Conservation (phyloP, 2,888 invertebrate genomes). For the Mythimna vitellina region DNA sequence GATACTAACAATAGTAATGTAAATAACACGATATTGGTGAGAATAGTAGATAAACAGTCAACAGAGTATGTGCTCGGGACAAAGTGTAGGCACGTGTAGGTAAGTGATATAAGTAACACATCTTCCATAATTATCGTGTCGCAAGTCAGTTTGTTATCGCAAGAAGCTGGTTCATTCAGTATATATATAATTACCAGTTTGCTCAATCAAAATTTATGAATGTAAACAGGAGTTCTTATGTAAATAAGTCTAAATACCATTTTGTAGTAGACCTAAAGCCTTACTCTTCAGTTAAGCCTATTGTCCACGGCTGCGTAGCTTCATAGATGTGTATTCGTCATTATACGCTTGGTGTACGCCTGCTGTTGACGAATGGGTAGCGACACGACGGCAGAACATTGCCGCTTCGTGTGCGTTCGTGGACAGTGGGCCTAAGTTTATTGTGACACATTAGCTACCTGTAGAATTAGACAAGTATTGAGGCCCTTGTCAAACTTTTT, state of each 20-base stretch:
- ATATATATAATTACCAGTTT: not conserved
- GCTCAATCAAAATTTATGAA: constrained; percentile 28
- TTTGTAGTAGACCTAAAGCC: not conserved
- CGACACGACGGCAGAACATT: too few relatives aligned
- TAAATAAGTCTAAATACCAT: not conserved
- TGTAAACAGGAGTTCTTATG: constrained; percentile 34
- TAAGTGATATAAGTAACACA: not conserved
- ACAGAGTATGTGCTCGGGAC: not conserved
- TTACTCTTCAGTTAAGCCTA: too few relatives aligned
- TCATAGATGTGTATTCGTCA: too few relatives aligned
- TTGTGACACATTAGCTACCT: too few relatives aligned
- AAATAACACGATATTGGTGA: not conserved
- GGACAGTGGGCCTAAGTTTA: too few relatives aligned
- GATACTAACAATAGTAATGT: not conserved
- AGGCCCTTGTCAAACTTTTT: too few relatives aligned
- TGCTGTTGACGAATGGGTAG: too few relatives aligned
- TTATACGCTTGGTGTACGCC: too few relatives aligned
- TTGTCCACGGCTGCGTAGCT: too few relatives aligned
- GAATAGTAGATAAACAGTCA: not conserved
- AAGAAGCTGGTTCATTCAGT: constrained; percentile 34
- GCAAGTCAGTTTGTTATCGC: constrained; percentile 36
- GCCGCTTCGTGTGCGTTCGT: too few relatives aligned
- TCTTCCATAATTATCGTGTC: constrained; percentile 26
- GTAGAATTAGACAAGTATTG: too few relatives aligned
- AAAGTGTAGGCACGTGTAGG: constrained; percentile 1